phyloP scores from a whole-genome alignment of 2,113 vertebrate genomes.

The Barnardius zonarius region DNA sequence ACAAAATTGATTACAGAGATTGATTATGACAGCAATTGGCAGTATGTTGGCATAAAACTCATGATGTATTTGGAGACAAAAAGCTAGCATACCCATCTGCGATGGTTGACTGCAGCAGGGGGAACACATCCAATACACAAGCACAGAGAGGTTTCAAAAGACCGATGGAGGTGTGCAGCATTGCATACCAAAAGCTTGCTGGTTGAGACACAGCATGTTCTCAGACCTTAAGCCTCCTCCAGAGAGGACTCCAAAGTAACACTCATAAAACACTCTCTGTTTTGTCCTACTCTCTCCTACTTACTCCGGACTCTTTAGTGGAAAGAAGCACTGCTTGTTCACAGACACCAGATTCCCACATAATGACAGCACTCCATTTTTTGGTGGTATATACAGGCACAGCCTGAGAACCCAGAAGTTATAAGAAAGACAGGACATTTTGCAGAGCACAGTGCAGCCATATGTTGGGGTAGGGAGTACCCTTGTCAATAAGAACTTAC shows the following conservation, averaged over 20 bases:
- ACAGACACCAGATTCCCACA: background rate
- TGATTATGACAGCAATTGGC: background rate
- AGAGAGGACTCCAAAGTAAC: background rate
- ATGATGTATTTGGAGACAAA: background rate
- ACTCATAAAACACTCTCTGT: background rate
- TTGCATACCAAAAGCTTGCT: background rate
- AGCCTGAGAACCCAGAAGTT: background rate
- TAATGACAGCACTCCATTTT: fast-evolving
- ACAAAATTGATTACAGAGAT: background rate
- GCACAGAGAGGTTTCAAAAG: background rate
- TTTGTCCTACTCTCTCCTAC: background rate
- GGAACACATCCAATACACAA: background rate
- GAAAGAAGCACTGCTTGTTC: background rate
- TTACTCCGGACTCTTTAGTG: background rate
- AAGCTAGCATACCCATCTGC: background rate
- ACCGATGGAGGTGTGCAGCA: background rate
- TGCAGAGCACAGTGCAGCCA: background rate
- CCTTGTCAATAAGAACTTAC: background rate
- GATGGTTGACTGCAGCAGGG: fast-evolving
- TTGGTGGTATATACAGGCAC: background rate
- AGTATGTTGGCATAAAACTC: background rate
- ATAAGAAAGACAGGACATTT: background rate
- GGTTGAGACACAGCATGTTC: background rate
- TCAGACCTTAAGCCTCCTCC: background rate
- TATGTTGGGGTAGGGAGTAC: background rate